A percentile compares a stretch with the other conserved stretches of the same genome.
Conservation (phyloP, 2,113 vertebrate species). For the Sturnus vulgaris region DNA sequence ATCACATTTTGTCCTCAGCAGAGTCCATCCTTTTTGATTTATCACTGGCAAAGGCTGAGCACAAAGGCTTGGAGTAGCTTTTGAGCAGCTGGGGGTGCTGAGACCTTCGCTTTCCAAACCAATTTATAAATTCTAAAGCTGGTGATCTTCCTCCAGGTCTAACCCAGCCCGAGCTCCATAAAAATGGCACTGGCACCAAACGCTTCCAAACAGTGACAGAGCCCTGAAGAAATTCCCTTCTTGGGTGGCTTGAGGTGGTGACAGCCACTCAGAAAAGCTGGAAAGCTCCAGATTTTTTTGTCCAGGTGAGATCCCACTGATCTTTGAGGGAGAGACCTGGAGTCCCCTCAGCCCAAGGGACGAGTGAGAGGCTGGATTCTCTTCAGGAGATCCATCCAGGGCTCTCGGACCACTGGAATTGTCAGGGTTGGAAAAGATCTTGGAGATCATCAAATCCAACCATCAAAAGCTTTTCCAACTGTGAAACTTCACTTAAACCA, state of each 20-base stretch:
- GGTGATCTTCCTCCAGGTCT: background rate
- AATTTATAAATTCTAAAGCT: accelerated
- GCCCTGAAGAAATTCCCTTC: background rate
- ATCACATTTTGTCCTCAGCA: background rate
- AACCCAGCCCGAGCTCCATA: background rate
- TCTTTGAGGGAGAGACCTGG: conserved; percentile 35
- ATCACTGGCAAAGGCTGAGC: background rate
- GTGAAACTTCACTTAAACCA: background rate
- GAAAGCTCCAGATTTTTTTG: background rate
- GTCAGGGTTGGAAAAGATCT: background rate
- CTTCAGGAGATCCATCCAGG: background rate
- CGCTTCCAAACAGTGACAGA: background rate
- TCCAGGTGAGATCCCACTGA: background rate
- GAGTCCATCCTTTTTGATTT: background rate
- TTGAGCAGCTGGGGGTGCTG: background rate
- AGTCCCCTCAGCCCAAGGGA: conserved; percentile 10
- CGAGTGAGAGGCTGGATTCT: conserved; percentile 34
- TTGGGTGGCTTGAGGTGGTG: background rate
- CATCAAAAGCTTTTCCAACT: background rate
- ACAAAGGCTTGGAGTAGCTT: background rate
- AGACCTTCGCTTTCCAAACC: background rate
- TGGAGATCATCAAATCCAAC: no score
- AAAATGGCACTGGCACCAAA: background rate
- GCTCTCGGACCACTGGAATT: background rate
- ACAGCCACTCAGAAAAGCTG: background rate